Evolutionary conservation across 1,140 invertebrate species (phyloP).

Genomic region (Helicoverpa armigera): DNA sequence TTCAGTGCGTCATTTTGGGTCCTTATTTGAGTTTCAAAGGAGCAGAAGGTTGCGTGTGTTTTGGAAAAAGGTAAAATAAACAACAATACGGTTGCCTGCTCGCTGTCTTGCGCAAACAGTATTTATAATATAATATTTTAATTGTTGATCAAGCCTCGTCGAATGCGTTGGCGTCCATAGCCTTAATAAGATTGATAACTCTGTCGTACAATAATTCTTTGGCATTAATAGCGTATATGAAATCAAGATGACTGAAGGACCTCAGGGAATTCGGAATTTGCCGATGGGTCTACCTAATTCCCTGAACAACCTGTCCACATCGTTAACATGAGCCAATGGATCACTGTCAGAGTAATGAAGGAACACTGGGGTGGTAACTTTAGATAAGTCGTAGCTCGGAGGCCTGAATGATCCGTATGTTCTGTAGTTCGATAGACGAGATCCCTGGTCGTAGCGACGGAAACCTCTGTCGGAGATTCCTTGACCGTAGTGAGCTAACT

Average conservation of each 20-base stretch:
- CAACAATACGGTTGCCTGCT: no score
- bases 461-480: conserved; percentile 88
- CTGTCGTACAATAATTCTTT: conserved; percentile 79
- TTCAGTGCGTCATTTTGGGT: no score
- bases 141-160: not conserved
- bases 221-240: conserved; percentile 87
- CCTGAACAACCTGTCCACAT: conserved; percentile 87
- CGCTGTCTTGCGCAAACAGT: no score
- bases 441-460: conserved; percentile 90
- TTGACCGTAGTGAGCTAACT: conserved; percentile 93
- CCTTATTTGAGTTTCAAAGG: no score
- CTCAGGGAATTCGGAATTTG: conserved; percentile 71
- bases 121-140: no score
- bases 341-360: conserved; percentile 92
- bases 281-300: conserved; percentile 87
- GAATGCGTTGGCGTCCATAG: conserved; percentile 56
- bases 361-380: conserved; percentile 89
- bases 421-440: conserved; percentile 85
- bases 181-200: conserved; percentile 77
- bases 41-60: no score
- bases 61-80: no score
- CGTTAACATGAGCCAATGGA: conserved; percentile 88
- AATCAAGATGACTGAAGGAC: conserved; percentile 88
- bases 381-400: conserved; percentile 88
- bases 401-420: conserved; percentile 85